Evolutionary conservation across 2,888 invertebrate species (phyloP), one percentile per base, ranked within the genome.

Genomic region (Myopa testacea): DNA sequence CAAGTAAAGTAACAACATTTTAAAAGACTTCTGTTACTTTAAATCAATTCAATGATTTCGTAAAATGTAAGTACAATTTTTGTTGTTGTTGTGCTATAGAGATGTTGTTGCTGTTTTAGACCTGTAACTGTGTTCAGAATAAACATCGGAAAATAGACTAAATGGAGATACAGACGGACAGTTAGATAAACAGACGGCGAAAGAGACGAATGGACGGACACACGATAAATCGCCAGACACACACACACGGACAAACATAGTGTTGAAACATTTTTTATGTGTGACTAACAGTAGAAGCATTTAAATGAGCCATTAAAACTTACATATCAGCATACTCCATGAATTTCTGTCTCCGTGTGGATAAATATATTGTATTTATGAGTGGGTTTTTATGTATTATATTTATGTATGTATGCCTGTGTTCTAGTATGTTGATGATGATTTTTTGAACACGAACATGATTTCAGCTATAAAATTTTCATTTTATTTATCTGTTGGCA

Each of bases 241-340:
- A 26, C 26, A 26, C 26, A 26, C 1, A 26, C 26, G 26, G 26
- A 26, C 26, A 26, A 26, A 26, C 37, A 26, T 45, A 19, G 40
- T 70, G 52, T 26, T 6, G 12, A 70, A 70, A 19, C 67, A n/a
- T 68, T 50, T 50, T 67, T 45, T 19, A 14, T 34, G 19, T 60
- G 73, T 77, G 77, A 77, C 77, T 77, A 72, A 77, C 58, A 52
- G 40, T 52, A 34, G 60, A 45, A 60, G 72, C 62, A 74, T 77
- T 77, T 69, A 52, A 50, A 74, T 60, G 45, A 68, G 60, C 69
- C 70, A 70, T 76, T 40, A 68, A 68, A 19, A 68, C 55, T 37
- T 58, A 19, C 72, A 69, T 71, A 37, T 37, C 71, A 60, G n/a
- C 60, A 71, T 60, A 71, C 37, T 52, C 4, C 34, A 19, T n/a